A percentile compares a stretch with the other conserved stretches of the same genome.
phyloP scores from a whole-genome alignment of 2,113 vertebrate genomes.

The Dromiciops gliroides region DNA sequence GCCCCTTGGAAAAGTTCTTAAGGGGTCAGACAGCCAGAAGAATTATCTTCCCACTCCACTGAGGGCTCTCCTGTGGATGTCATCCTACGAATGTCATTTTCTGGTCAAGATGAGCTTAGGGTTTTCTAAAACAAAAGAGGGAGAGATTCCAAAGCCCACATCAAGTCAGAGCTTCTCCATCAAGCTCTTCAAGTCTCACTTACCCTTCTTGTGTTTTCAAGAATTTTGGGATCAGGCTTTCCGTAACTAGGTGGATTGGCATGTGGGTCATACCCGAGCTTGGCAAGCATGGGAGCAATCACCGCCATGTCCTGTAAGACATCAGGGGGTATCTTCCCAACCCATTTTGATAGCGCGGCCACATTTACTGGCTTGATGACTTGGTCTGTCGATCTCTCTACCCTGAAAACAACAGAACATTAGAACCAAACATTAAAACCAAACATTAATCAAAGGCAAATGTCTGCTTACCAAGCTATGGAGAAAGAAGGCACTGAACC shows the following conservation, averaged over 20 bases:
- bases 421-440: too few species aligned
- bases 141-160: neutral
- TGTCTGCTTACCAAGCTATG: slow-evolving; percentile 28
- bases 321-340: slow-evolving; percentile 95
- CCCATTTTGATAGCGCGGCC: slow-evolving; percentile 97
- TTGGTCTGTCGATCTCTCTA: slow-evolving; percentile 97
- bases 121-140: slow-evolving; percentile 36
- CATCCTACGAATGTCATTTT: slow-evolving; percentile 40
- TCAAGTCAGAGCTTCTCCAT: neutral
- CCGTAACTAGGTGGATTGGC: slow-evolving; percentile 98
- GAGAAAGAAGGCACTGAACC: slow-evolving; percentile 1
- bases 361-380: slow-evolving; percentile 98
- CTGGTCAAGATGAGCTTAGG: slow-evolving; percentile 28
- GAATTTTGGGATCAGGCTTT: slow-evolving; percentile 92
- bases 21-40: neutral
- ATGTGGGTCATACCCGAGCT: slow-evolving; percentile 95
- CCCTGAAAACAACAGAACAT: slow-evolving; percentile 82
- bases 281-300: slow-evolving; percentile 96
- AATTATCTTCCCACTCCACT: neutral
- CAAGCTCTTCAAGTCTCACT: slow-evolving; percentile 72
- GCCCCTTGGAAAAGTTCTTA: neutral
- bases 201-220: slow-evolving; percentile 97
- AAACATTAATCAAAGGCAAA: slow-evolving; percentile 1
- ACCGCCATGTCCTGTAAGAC: slow-evolving; percentile 95
- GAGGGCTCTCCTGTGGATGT: slow-evolving; percentile 9